Percentiles rank a stretch among this genome's conserved stretches.
These are phyloP conservation scores for Oscheius sp. DNA, from an alignment of 2,888 invertebrate species.

Conservation along the genomic window DNA sequence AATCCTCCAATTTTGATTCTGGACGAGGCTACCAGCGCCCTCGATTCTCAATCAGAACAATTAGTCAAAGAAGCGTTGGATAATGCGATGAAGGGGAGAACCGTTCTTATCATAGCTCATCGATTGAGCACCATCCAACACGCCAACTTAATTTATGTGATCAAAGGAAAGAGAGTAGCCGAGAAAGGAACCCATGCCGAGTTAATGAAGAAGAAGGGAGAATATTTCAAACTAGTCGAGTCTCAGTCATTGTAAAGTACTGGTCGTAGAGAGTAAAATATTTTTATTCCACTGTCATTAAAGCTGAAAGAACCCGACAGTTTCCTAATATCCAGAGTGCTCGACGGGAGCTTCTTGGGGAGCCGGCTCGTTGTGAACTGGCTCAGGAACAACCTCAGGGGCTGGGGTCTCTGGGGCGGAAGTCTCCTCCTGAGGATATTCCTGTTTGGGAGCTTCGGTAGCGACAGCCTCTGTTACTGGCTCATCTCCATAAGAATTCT, in stretches of 20 bases:
- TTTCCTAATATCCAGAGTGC: conserved; percentile 28
- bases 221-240: conserved; percentile 29
- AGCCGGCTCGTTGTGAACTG: too few species aligned
- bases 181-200: conserved; percentile 78
- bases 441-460: conserved; percentile 9
- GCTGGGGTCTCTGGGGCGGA: conserved; percentile 31
- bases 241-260: conserved; percentile 24
- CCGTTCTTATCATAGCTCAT: conserved; percentile 94
- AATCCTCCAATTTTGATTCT: conserved; percentile 82
- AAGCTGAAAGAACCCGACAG: background rate
- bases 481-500: conserved; percentile 57
- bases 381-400: conserved; percentile 32
- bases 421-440: background rate
- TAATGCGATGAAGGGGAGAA: conserved; percentile 81
- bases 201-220: conserved; percentile 81
- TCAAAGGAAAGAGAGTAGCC: conserved; percentile 80
- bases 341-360: conserved; percentile 31
- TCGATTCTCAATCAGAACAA: conserved; percentile 71
- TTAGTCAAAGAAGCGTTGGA: conserved; percentile 80
- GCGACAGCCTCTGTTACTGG: conserved; percentile 24
- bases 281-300: background rate
- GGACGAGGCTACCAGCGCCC: conserved; percentile 95
- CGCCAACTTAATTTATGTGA: conserved; percentile 89
- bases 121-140: conserved; percentile 88
- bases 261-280: background rate